These are phyloP conservation scores for Chrysaora quinquecirrha DNA, from an alignment of 30 jellyfish, hydroid and myxozoan species.

Conservation along the genomic window DNA sequence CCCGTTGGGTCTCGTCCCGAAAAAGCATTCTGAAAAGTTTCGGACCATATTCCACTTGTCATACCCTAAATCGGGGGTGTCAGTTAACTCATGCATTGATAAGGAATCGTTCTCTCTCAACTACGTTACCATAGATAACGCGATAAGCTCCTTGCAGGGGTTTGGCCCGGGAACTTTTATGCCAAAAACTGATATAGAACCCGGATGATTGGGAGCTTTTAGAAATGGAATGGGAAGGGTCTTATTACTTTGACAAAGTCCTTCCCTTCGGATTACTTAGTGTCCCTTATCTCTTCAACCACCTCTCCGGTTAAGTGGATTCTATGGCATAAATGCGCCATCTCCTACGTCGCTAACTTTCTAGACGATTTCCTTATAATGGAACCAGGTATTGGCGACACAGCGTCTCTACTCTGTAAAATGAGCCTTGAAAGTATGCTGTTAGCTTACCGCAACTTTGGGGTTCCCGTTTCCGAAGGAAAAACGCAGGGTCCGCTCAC, in stretches of 20 bases:
- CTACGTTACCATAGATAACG: neutral
- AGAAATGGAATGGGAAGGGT: neutral
- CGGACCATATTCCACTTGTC: constrained; percentile 16
- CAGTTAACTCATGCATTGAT: constrained; percentile 9
- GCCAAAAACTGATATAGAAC: neutral
- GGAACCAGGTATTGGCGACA: neutral
- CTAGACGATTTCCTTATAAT: neutral
- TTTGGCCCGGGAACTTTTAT: neutral
- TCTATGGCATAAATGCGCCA: neutral
- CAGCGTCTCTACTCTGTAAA: neutral
- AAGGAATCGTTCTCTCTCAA: neutral
- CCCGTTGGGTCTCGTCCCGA: constrained; percentile 18
- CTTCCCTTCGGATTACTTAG: neutral
- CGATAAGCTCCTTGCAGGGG: neutral
- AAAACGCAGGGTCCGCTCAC: constrained; percentile 4
- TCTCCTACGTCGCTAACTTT: neutral
- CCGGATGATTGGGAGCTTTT: constrained; percentile 12
- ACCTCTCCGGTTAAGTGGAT: neutral
- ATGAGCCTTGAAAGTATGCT: constrained; percentile 6
- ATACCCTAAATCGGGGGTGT: neutral
- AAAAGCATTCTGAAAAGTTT: constrained; percentile 1
- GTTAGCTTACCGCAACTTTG: neutral
- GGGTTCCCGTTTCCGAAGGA: neutral
- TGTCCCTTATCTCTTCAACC: neutral
- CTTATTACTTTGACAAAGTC: neutral